Evolutionary conservation across 1,140 invertebrate genomes (phyloP).

Genomic region (Drosophila arizonae): DNA sequence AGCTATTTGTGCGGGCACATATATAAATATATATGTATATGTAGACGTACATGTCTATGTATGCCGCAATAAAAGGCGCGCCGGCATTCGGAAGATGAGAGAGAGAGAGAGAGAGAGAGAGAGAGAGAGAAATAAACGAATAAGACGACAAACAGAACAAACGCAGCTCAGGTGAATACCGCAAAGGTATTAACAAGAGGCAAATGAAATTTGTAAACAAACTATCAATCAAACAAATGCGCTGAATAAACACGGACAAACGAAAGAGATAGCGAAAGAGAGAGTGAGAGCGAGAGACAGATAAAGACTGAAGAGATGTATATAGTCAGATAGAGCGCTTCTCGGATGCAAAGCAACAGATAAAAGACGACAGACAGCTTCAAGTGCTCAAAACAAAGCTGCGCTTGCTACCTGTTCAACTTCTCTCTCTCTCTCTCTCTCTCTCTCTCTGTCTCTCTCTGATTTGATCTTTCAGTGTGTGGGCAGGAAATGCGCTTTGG

Average conservation of each 20-base stretch:
- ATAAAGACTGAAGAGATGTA: constrained; percentile 8
- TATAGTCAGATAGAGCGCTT: constrained; percentile 22
- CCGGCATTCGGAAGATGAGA: constrained; percentile 30
- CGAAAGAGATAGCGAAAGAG: constrained; percentile 18
- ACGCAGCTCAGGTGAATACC: constrained; percentile 45
- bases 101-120: constrained; percentile 35
- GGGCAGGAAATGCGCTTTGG: constrained; percentile 68
- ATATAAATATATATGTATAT: not conserved
- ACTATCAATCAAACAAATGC: constrained; percentile 73
- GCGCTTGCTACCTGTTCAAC: constrained; percentile 49
- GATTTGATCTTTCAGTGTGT: constrained; percentile 15
- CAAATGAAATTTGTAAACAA: constrained; percentile 75
- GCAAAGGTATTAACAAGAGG: constrained; percentile 46
- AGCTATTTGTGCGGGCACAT: constrained; percentile 8
- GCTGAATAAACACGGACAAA: constrained; percentile 41
- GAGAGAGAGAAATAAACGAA: constrained; percentile 21
- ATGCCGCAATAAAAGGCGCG: constrained; percentile 53
- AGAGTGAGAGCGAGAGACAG: constrained; percentile 23
- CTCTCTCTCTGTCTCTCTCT: no score
- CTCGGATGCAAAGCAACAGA: constrained; percentile 31
- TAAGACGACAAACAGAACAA: constrained; percentile 22
- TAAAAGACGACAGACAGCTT: constrained; percentile 27
- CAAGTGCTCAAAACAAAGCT: constrained; percentile 55
- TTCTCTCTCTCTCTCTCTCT: not conserved
- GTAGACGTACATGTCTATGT: not conserved